phyloP scores from a whole-genome alignment of 2,797 vertebrate genomes.

The Nannoperca obscura region DNA sequence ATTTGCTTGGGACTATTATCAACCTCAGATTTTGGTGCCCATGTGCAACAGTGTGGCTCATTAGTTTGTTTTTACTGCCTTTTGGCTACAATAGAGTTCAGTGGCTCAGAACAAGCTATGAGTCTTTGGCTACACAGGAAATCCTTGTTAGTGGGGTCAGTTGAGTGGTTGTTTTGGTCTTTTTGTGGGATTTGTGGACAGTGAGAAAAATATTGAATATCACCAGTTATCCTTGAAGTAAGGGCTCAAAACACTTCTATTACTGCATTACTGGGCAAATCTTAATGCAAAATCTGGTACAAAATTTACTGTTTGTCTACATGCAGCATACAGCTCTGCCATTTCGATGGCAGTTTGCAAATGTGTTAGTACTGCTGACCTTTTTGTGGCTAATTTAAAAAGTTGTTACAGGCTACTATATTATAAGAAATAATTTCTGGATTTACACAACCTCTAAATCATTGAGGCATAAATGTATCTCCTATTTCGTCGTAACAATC shows the following conservation, averaged over 20 bases:
- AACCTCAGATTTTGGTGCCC: too few species aligned
- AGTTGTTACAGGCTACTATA: not conserved
- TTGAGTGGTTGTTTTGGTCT: not conserved
- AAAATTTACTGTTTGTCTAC: not conserved
- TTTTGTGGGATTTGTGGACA: not conserved
- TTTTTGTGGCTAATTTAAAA: not conserved
- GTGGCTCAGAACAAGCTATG: not conserved
- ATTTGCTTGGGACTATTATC: too few species aligned
- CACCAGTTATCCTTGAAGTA: not conserved
- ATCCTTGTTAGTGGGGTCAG: not conserved
- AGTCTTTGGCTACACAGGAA: not conserved
- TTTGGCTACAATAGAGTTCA: not conserved
- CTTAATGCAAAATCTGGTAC: not conserved
- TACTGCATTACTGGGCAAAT: not conserved
- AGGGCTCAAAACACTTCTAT: not conserved
- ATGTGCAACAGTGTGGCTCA: not conserved
- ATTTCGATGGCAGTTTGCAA: not conserved
- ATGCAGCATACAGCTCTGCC: not conserved
- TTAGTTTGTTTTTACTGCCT: not conserved
- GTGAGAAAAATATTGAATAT: not conserved
- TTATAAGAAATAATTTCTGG: not conserved
- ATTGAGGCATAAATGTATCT: not conserved
- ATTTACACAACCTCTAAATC: conserved; percentile 10
- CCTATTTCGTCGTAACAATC: not conserved
- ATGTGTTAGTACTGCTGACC: conserved; percentile 2